Base-by-base conservation (phyloP, 1,140 invertebrate species). In the Holotrichia oblita region DNA sequence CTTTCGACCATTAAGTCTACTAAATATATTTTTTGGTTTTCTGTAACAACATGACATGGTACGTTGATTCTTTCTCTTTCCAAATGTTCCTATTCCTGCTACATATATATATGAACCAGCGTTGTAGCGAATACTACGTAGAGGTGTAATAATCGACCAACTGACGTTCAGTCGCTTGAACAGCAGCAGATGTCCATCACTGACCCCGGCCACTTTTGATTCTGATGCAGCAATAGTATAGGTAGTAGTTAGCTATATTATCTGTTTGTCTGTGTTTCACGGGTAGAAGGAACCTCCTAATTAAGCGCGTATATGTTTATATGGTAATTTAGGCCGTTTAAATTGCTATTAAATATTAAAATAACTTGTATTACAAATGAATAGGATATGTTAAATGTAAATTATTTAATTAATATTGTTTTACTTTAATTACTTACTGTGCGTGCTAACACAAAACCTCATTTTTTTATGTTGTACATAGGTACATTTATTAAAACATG, bases 101-200 rank as follows among this genome's bases (percentile, higher is more conserved):
- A 12, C 44, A 48, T n/a, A n/a, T n/a, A n/a, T n/a, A n/a, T n/a
- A n/a, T 48, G 12, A n/a, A n/a, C 44, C 12, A 12, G 12, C 0
- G 44, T 3, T 48, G n/a, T 10, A 14, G n/a, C 42, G 42, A 14
- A 48, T 48, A 48, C 42, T 14, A 48, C 17, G 24, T 24, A 20
- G n/a, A 27, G 2, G 17, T 20, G 61, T 64, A 64, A 64, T 64
- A 64, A 64, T 27, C 61, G 24, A 24, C 61, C 61, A 64, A 64
- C 61, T 64, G 61, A 64, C 61, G 61, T 64, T 64, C 17, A 12
- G 61, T 14, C 61, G 20, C 61, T 27, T 27, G 61, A 64, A 64
- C 61, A 24, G 61, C 61, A 64, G 61, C 61, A 64, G 61, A 64
- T 64, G 61, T 64, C 61, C 61, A 27, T 64, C 61, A 64, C 61